Conservation (phyloP, 2,113 vertebrate species). For the Syngnathus scovelli region DNA sequence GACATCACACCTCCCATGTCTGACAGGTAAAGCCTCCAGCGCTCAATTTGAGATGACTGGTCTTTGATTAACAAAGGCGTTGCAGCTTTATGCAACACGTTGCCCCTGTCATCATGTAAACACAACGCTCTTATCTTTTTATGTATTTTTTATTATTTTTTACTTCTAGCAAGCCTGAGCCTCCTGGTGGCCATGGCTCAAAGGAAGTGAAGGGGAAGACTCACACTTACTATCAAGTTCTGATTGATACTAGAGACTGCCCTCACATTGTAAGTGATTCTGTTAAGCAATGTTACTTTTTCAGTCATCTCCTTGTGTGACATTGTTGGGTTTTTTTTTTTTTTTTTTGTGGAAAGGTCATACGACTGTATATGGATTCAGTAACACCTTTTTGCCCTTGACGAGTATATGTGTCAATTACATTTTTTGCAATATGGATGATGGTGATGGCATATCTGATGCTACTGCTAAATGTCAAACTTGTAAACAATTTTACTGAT, state of each 20-base stretch:
- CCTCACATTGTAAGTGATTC: conserved; percentile 87
- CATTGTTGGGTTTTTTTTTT: too few species aligned
- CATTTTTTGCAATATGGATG: too few species aligned
- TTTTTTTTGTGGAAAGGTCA: neutral
- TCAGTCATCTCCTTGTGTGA: neutral
- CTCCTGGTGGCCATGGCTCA: conserved; percentile 78
- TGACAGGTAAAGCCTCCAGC: conserved; percentile 75
- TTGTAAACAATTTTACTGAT: too few species aligned
- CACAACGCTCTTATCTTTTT: neutral
- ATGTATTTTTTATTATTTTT: neutral
- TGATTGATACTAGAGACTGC: conserved; percentile 90
- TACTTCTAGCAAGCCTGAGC: conserved; percentile 71
- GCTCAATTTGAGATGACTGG: neutral
- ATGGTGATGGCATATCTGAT: too few species aligned
- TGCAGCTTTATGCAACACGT: neutral
- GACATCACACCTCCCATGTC: conserved; percentile 83
- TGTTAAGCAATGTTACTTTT: neutral
- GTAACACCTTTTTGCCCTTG: too few species aligned
- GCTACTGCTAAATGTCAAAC: too few species aligned
- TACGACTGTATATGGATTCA: too few species aligned
- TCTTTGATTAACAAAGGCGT: neutral
- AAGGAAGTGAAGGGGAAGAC: conserved; percentile 97
- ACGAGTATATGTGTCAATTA: too few species aligned
- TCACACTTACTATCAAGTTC: conserved; percentile 96
- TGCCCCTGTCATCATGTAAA: neutral